Evolutionary conservation across 2,797 vertebrate genomes (phyloP), one percentile per base, ranked within the genome.

Genomic region (Selene dorsalis): DNA sequence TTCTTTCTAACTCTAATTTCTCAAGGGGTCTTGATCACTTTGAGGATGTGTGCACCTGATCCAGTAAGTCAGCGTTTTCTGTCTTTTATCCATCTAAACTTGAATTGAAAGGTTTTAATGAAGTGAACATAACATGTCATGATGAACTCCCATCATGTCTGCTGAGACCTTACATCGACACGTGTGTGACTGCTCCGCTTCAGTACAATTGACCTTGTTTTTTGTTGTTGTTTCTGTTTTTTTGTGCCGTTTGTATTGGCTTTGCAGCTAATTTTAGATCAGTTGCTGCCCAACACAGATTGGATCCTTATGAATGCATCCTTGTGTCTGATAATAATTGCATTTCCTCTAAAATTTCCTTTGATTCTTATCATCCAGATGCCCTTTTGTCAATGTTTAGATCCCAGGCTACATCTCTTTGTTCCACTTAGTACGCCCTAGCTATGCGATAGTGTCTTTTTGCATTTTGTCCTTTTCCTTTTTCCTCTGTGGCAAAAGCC

Each of bases 321-420:
- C 73, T 75, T 81, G 82, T 88, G 86, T 93, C 78, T 82, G 73
- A 75, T 84, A 89, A 92, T 79, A 87, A 93, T 94, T 92, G 79
- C 85, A 80, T 87, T 93, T 92, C 89, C 90, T 90, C 89, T 87
- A 78, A 88, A 89, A 84, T 80, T 85, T 88, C 58, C 87, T 94
- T 91, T 94, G 91, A 94, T 94, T 89, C 84, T 92, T 93, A 95
- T 95, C 94, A 59, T 76, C 75, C 83, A 85, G 89, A 93, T 94
- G 93, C 91, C 92, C 93, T 94, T 94, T 94, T 86, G 87, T 89
- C 56, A 52, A 84, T 87, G 82, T 82, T 87, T 83, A 91, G 91
- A 94, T 95, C 89, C 86, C 85, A 82, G 80, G 85, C 90, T 86
- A 69, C 67, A 82, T 90, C 82, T 87, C 87, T 92, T 93, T 92